Conservation (phyloP, 2,888 invertebrate species). For the Melanchra persicariae region DNA sequence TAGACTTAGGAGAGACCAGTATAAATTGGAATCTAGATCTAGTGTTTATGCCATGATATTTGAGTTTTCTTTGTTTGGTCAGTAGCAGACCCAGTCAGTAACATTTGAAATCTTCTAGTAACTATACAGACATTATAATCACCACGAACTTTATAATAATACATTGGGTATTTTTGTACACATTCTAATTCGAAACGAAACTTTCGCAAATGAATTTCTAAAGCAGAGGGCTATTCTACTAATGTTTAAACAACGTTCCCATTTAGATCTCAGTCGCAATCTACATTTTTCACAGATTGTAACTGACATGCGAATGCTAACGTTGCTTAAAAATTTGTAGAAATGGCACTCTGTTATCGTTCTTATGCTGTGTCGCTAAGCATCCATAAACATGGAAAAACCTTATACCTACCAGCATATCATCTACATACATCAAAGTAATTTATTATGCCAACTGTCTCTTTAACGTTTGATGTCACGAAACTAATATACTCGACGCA, state of each 20-base stretch:
- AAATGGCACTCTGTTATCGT: no score
- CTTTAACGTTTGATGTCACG: neutral
- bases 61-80: constrained; percentile 23
- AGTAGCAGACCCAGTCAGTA: neutral
- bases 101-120: constrained; percentile 31
- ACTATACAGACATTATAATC: constrained; percentile 26
- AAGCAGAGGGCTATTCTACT: no score
- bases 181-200: neutral
- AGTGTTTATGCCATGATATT: neutral
- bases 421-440: constrained; percentile 11
- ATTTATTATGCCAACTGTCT: constrained; percentile 1
- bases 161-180: neutral
- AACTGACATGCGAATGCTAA: no score
- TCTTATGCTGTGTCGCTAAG: neutral
- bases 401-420: neutral
- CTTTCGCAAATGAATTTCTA: neutral
- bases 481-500: constrained; percentile 19
- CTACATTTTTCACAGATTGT: no score
- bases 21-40: constrained; percentile 33
- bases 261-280: no score
- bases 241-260: no score
- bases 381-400: neutral
- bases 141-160: constrained; percentile 23
- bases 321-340: no score
- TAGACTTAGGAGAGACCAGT: constrained; percentile 34